Percentiles rank a stretch among this genome's conserved stretches.
These are phyloP conservation scores for Nephrotoma flavescens DNA, from an alignment of 2,888 invertebrate species.

Conservation along the genomic window DNA sequence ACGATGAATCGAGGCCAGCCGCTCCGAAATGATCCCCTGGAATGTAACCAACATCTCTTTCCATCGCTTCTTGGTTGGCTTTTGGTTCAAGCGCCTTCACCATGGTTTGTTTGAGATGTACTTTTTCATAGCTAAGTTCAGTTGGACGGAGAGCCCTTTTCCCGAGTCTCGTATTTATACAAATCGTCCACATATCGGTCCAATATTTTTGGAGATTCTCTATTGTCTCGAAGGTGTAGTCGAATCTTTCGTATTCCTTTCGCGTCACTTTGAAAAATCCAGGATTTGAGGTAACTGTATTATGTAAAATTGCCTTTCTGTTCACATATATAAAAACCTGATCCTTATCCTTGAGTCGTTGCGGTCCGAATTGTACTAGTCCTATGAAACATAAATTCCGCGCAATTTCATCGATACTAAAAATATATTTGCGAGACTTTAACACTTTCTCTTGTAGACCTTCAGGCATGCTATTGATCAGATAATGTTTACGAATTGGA, in stretches of 20 bases:
- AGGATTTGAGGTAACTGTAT: constrained; percentile 46
- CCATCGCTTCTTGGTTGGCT: constrained; percentile 31
- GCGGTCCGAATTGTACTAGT: constrained; percentile 50
- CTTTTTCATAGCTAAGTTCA: constrained; percentile 19
- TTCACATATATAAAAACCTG: constrained; percentile 59
- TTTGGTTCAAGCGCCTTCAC: constrained; percentile 31
- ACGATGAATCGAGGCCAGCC: constrained; percentile 53
- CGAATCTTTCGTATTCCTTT: constrained; percentile 38
- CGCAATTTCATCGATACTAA: constrained; percentile 39
- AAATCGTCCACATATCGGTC: constrained; percentile 51
- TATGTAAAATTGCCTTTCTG: constrained; percentile 39
- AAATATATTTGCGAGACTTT: constrained; percentile 42
- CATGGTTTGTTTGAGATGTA: constrained; percentile 29
- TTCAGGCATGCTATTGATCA: constrained; percentile 44
- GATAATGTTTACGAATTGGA: constrained; percentile 47
- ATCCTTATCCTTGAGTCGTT: constrained; percentile 48
- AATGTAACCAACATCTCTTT: constrained; percentile 39
- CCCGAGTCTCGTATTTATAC: constrained; percentile 47
- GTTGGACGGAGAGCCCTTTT: constrained; percentile 11
- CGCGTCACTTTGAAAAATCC: constrained; percentile 46
- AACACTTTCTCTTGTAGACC: constrained; percentile 36
- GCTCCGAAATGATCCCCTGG: constrained; percentile 62
- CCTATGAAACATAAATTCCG: constrained; percentile 49
- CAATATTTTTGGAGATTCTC: constrained; percentile 48
- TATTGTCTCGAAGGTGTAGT: constrained; percentile 38